These are phyloP conservation scores for Caenorhabditis imperialis DNA, from an alignment of 2,888 invertebrate genomes.

Conservation along the genomic window DNA sequence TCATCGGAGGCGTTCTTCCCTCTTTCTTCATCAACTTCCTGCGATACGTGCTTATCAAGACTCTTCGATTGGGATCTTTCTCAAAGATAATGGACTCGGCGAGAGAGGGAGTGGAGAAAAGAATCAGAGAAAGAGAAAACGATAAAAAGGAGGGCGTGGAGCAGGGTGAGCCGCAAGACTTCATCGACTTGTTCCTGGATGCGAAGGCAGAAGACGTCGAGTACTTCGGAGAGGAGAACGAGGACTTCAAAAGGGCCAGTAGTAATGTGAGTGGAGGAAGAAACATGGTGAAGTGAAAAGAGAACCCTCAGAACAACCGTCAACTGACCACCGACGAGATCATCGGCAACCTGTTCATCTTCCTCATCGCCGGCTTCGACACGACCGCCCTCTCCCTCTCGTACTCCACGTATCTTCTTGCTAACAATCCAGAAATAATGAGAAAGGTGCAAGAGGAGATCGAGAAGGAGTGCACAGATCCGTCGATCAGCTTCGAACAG, in stretches of 20 bases:
- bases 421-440: conserved; percentile 78
- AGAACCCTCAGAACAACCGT: conserved; percentile 2
- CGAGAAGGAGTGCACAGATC: conserved; percentile 33
- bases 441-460: conserved; percentile 55
- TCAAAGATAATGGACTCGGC: conserved; percentile 3
- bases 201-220: conserved; percentile 53
- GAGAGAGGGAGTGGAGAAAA: conserved; percentile 22
- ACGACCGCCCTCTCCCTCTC: conserved; percentile 80
- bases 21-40: conserved; percentile 3
- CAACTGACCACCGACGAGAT: conserved; percentile 71
- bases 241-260: not conserved
- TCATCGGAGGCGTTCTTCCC: conserved; percentile 9
- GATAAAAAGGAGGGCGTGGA: conserved; percentile 42
- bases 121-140: conserved; percentile 42
- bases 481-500: conserved; percentile 45
- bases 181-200: conserved; percentile 69
- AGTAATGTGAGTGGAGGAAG: too few relatives aligned
- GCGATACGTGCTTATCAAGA: not conserved
- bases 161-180: conserved; percentile 53
- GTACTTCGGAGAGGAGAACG: conserved; percentile 7
- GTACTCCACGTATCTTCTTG: conserved; percentile 79
- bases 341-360: conserved; percentile 79
- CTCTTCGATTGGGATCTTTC: conserved; percentile 9
- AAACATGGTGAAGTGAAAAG: too few relatives aligned
- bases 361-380: conserved; percentile 81